Evolutionary conservation across 2,888 invertebrate species (phyloP).

Genomic region (Rhagophthalmus giganteus): DNA sequence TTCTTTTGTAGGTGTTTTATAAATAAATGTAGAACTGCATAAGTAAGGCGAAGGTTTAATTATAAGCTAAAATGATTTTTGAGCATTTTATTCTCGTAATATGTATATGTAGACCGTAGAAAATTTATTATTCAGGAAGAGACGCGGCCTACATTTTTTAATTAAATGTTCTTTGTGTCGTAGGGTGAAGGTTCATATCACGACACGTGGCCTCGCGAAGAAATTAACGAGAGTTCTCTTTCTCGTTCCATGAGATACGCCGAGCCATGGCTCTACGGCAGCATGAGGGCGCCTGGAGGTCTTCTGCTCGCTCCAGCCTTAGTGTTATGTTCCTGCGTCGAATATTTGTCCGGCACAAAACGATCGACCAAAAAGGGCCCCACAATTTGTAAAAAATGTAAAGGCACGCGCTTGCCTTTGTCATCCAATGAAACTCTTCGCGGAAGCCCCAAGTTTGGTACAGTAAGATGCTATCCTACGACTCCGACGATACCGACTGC

Average conservation of each 20-base stretch:
- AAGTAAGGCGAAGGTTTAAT: no score
- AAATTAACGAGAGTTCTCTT: constrained; percentile 66
- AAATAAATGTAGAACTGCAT: no score
- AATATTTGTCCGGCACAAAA: constrained; percentile 77
- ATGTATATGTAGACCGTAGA: no score
- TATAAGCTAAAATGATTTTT: no score
- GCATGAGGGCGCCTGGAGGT: constrained; percentile 61
- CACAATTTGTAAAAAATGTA: constrained; percentile 80
- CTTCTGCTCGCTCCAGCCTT: constrained; percentile 63
- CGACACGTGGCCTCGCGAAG: constrained; percentile 50
- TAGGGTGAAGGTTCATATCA: constrained; percentile 43
- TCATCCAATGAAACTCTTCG: constrained; percentile 53
- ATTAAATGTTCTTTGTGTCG: no score
- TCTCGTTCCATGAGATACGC: constrained; percentile 84
- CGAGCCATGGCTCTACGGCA: constrained; percentile 84
- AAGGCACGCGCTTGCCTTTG: constrained; percentile 75
- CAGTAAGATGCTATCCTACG: constrained; percentile 58
- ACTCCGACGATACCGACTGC: constrained; percentile 31
- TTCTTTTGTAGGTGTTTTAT: no score
- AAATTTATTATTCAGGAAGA: no score
- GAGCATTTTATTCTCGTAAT: no score
- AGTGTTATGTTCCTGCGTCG: constrained; percentile 79
- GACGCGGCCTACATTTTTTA: no score
- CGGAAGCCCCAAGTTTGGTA: constrained; percentile 62
- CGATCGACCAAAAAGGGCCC: constrained; percentile 73